These are phyloP conservation scores for Xanthia icteritia DNA, from an alignment of 2,888 invertebrate species.

Conservation along the genomic window DNA sequence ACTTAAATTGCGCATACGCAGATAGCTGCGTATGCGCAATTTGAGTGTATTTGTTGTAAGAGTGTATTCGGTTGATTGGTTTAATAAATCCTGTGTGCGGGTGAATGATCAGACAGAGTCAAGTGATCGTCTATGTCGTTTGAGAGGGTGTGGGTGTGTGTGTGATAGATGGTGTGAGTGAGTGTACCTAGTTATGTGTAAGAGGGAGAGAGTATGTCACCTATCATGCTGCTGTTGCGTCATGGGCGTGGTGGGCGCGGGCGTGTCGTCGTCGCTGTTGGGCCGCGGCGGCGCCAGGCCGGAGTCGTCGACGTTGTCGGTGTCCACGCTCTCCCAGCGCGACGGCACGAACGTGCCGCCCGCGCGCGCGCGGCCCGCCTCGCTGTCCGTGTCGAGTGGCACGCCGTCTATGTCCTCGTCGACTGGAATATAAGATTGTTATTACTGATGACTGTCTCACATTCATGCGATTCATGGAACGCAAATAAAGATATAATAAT, in stretches of 20 bases:
- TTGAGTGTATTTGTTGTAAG: no score
- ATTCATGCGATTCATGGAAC: background rate
- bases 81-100: background rate
- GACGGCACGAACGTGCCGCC: constrained; percentile 95
- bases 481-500: no score
- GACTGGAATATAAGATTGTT: constrained; percentile 80
- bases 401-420: constrained; percentile 94
- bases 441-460: background rate
- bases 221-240: constrained; percentile 62
- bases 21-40: background rate
- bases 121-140: background rate
- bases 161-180: background rate
- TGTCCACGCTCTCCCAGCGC: constrained; percentile 99
- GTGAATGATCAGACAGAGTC: background rate
- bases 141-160: background rate
- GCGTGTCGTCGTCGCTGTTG: constrained; percentile 57
- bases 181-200: background rate
- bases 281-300: background rate
- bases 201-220: constrained; percentile 42
- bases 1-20: no score
- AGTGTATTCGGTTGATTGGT: background rate
- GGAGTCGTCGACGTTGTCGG: constrained; percentile 78
- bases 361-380: constrained; percentile 84
- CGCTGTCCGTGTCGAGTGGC: constrained; percentile 88
- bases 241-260: constrained; percentile 65